phyloP scores from a whole-genome alignment of 2,888 invertebrate species.

The Kuschelorhynchus macadamiae region DNA sequence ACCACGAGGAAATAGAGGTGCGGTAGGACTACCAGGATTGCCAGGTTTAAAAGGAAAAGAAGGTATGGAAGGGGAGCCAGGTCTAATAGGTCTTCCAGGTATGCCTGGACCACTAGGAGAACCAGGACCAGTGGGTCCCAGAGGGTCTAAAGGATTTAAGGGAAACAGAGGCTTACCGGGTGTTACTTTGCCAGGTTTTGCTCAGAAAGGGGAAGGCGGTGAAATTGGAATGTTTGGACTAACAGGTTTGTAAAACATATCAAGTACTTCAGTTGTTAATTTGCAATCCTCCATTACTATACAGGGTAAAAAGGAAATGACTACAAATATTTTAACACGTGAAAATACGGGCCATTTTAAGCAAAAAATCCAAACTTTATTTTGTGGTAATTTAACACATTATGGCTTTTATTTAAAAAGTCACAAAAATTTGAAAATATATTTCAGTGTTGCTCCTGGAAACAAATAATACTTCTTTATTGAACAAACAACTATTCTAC shows the following conservation, averaged over 20 bases:
- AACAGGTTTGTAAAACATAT: conserved; percentile 59
- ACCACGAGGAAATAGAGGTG: conserved; percentile 73
- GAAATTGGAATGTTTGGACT: conserved; percentile 72
- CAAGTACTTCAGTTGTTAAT: too few relatives aligned
- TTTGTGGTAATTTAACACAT: too few relatives aligned
- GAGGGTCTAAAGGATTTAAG: conserved; percentile 71
- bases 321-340: too few relatives aligned
- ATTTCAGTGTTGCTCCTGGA: too few relatives aligned
- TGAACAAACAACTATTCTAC: too few relatives aligned
- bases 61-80: conserved; percentile 84
- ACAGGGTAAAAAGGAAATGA: too few relatives aligned
- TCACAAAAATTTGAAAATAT: too few relatives aligned
- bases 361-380: too few relatives aligned
- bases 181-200: conserved; percentile 62
- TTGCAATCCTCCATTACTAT: too few relatives aligned
- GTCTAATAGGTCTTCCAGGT: conserved; percentile 73
- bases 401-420: too few relatives aligned
- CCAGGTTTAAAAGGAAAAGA: conserved; percentile 74
- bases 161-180: conserved; percentile 72
- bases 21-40: conserved; percentile 61
- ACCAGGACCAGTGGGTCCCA: conserved; percentile 69
- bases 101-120: conserved; percentile 73
- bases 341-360: too few relatives aligned
- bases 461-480: too few relatives aligned
- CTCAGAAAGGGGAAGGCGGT: conserved; percentile 72